Percentiles rank a stretch among this genome's conserved stretches.
phyloP scores from a whole-genome alignment of 1,140 invertebrate species.

The Eurosta solidaginis region DNA sequence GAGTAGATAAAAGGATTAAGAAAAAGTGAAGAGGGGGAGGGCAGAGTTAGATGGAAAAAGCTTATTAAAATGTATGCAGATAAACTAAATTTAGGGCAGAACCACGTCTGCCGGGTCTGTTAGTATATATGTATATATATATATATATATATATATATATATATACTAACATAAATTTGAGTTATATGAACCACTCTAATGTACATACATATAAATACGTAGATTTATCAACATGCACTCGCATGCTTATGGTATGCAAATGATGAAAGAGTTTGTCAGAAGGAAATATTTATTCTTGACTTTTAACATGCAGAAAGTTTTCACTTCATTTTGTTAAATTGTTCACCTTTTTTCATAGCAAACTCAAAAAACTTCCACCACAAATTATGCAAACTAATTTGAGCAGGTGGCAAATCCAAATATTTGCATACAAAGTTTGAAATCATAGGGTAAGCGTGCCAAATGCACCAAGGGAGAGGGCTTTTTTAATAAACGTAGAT shows the following conservation, averaged over 20 bases:
- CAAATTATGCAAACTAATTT: constrained; percentile 21
- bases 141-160: too few species aligned
- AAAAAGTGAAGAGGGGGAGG: too few species aligned
- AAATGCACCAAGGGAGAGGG: not conserved
- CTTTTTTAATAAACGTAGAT: too few species aligned
- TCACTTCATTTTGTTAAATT: constrained; percentile 23
- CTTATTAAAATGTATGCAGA: too few species aligned
- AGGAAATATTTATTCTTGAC: constrained; percentile 6
- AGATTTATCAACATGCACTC: not conserved
- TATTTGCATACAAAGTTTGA: constrained; percentile 10
- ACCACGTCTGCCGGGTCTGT: too few species aligned
- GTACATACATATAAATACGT: not conserved
- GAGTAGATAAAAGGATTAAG: too few species aligned
- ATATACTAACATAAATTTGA: not conserved
- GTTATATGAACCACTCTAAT: not conserved
- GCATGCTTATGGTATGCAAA: not conserved
- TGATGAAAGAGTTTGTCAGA: not conserved
- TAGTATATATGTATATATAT: too few species aligned
- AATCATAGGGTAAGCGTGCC: not conserved
- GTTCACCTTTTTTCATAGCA: not conserved
- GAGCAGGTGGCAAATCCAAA: constrained; percentile 9
- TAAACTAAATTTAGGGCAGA: too few species aligned
- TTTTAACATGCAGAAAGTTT: not conserved
- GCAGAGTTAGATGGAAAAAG: too few species aligned
- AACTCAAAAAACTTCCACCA: constrained; percentile 18